Conservation (phyloP, 2,797 vertebrate species). For the Pipistrellus pygmaeus region DNA sequence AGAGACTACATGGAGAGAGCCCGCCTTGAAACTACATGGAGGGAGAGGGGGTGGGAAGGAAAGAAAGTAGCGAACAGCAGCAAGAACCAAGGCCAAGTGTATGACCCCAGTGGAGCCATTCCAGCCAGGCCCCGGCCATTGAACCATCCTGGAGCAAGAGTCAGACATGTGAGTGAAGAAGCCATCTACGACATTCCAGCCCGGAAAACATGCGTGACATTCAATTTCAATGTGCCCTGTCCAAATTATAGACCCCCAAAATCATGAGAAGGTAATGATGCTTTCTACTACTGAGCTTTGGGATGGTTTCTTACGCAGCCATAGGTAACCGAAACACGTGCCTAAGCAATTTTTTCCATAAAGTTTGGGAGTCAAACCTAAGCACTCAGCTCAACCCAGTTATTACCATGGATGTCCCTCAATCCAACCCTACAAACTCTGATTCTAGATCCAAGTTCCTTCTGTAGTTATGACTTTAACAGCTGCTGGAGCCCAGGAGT, state of each 20-base stretch:
- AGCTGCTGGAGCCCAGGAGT: conserved; percentile 66
- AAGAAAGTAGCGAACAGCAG: neutral
- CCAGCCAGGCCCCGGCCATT: neutral
- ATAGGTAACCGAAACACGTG: neutral
- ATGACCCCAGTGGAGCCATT: neutral
- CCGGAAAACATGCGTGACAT: neutral
- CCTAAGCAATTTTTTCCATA: neutral
- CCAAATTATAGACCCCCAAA: neutral
- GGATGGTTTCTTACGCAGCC: neutral
- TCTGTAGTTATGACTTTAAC: conserved; percentile 71
- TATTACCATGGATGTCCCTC: neutral
- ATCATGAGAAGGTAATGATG: neutral
- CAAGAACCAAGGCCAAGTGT: neutral
- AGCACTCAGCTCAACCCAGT: neutral
- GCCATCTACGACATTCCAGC: neutral
- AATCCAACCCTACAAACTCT: neutral
- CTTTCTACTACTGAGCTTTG: neutral
- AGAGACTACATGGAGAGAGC: neutral
- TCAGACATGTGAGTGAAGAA: neutral
- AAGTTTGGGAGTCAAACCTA: neutral
- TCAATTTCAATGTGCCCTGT: neutral
- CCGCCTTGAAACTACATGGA: neutral
- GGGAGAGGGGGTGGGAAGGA: neutral
- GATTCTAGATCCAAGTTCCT: conserved; percentile 62
- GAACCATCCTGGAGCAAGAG: neutral